A percentile compares a stretch with the other conserved stretches of the same genome.
These are phyloP conservation scores for Pitta sordida DNA, from an alignment of 2,113 vertebrate species.

Conservation along the genomic window DNA sequence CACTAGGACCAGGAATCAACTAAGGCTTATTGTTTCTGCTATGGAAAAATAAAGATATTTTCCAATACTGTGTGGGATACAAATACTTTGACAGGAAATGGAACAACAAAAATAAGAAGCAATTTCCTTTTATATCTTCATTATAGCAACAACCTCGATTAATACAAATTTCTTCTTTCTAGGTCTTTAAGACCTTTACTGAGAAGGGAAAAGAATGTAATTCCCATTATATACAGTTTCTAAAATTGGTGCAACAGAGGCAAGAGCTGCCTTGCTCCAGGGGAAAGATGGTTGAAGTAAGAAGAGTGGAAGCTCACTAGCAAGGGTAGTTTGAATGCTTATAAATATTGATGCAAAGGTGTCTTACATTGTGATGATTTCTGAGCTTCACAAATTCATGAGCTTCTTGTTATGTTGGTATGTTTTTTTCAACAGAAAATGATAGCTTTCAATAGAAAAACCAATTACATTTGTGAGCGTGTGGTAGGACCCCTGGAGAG, in stretches of 20 bases:
- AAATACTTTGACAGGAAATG: not conserved
- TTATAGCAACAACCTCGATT: not conserved
- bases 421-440: not conserved
- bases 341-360: not conserved
- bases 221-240: not conserved
- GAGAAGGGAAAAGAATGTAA: not conserved
- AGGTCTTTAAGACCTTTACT: not conserved
- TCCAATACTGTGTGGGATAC: not conserved
- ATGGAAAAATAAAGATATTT: constrained; percentile 18
- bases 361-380: not conserved
- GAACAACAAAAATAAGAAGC: not conserved
- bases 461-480: not conserved
- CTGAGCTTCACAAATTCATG: not conserved
- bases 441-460: not conserved
- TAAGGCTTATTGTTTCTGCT: constrained; percentile 22
- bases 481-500: not conserved
- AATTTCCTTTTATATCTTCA: not conserved
- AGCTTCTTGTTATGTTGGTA: not conserved
- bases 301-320: not conserved
- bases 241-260: not conserved
- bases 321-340: not conserved
- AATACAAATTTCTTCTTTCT: not conserved
- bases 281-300: not conserved
- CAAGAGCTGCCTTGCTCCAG: not conserved
- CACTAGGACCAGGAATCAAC: constrained; percentile 1